Percentiles rank a stretch among this genome's conserved stretches.
Conservation (phyloP, 2,113 vertebrate genomes). For the Mionectes macconnelli region DNA sequence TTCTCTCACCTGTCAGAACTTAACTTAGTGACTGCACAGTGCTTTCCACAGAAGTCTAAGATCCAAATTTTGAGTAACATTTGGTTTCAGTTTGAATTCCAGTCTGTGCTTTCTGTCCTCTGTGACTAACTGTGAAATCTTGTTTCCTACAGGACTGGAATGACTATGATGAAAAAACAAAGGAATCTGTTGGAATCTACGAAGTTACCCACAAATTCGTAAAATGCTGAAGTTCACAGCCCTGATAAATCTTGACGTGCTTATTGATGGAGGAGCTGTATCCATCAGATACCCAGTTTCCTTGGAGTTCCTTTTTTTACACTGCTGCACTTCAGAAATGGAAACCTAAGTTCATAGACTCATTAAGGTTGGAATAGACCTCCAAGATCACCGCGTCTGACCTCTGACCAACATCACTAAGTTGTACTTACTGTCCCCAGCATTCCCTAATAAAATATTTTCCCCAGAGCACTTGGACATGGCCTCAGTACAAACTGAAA, state of each 20-base stretch:
- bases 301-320: neutral
- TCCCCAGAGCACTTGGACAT: neutral
- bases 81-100: neutral
- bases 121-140: constrained; percentile 48
- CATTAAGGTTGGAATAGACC: neutral
- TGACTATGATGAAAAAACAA: constrained; percentile 93
- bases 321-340: neutral
- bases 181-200: constrained; percentile 93
- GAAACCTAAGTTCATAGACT: neutral
- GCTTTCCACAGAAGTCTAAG: neutral
- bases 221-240: constrained; percentile 79
- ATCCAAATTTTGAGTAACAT: neutral
- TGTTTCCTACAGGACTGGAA: constrained; percentile 89
- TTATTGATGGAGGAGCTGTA: neutral
- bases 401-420: neutral
- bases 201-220: constrained; percentile 94
- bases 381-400: neutral
- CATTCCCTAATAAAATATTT: constrained; percentile 41
- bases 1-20: neutral
- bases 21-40: neutral
- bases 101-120: neutral
- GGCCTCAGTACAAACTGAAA: neutral
- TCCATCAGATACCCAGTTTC: neutral
- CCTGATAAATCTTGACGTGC: neutral
- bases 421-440: neutral